Percentiles rank a stretch among this genome's conserved stretches.
Evolutionary conservation across 2,113 vertebrate species (phyloP).

Genomic region (Varanus komodoensis): DNA sequence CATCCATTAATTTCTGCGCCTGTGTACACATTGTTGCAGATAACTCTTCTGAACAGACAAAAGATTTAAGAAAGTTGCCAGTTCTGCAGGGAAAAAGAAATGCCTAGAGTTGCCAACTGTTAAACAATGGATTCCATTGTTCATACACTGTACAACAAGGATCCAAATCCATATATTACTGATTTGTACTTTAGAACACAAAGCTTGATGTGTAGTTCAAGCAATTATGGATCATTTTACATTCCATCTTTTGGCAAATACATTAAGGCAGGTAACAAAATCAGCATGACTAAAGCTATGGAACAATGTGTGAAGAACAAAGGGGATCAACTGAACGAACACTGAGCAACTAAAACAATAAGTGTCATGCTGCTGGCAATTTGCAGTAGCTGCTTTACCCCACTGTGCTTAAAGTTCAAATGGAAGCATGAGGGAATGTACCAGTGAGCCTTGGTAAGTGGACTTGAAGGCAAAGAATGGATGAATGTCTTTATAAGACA

Average conservation of each 20-base stretch:
- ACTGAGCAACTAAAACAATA: too few species aligned
- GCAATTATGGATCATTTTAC: neutral
- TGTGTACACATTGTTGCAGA: neutral
- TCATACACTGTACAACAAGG: too few species aligned
- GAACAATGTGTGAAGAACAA: too few species aligned
- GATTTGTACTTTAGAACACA: neutral
- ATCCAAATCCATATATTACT: neutral
- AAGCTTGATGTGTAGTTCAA: neutral
- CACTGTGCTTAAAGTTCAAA: too few species aligned
- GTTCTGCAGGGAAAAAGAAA: neutral
- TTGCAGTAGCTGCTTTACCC: too few species aligned
- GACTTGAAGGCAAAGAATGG: too few species aligned
- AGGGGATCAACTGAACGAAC: too few species aligned
- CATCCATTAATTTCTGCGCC: neutral
- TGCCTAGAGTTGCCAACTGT: neutral
- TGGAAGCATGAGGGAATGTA: too few species aligned
- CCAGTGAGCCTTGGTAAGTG: too few species aligned
- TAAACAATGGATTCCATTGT: neutral
- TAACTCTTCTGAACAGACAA: neutral
- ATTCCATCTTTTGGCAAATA: neutral
- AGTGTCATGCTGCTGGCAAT: too few species aligned
- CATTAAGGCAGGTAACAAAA: neutral
- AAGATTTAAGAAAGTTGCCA: neutral
- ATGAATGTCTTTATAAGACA: too few species aligned
- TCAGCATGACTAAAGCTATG: too few species aligned